Evolutionary conservation across 2,113 vertebrate genomes (phyloP), one percentile per base, ranked within the genome.

Genomic region (Hyla sarda): DNA sequence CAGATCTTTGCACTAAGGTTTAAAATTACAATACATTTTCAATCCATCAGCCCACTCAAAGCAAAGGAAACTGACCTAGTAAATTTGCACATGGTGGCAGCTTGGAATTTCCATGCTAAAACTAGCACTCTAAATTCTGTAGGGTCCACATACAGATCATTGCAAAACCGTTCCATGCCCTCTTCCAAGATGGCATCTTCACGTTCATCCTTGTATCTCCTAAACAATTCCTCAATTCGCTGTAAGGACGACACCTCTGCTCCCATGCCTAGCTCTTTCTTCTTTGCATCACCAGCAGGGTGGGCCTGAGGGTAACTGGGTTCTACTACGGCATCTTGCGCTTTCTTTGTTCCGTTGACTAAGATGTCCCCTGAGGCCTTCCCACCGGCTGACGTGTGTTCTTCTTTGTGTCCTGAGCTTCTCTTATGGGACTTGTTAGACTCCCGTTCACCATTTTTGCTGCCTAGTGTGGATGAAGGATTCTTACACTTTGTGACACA

Each of bases 401-500:
- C 97, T 0, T 99, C 98, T 71, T 95, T 98, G 91, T 96, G 95
- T 86, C 93, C 91, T 11, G 92, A 90, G 11, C 94, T 92, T 84
- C 97, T 96, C 93, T 97, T 98, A 5, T 97, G 97, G 1, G 96
- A 96, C 90, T 99, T 99, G 92, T 95, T 92, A 86, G 96, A 89
- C 58, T 99, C 98, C 89, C 98, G 96, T 75, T 98, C 98, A 91
- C 97, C 98, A 90, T 98, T 99, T 92, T 99, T 99, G 89, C 98
- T 99, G 92, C 98, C 98, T 16, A 99, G 95, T 45, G 98, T 98
- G 80, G 98, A 99, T 73, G 98, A 97, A 62, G 98, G 98, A 90
- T 99, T 99, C 92, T 99, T 99, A 92, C 98, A 99, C 94, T 99
- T 99, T 28, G 96, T 99, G 96, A 99, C 97, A 82, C 98, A 99